phyloP scores from a whole-genome alignment of 2,113 vertebrate species.

The Aspiorhynchus laticeps region DNA sequence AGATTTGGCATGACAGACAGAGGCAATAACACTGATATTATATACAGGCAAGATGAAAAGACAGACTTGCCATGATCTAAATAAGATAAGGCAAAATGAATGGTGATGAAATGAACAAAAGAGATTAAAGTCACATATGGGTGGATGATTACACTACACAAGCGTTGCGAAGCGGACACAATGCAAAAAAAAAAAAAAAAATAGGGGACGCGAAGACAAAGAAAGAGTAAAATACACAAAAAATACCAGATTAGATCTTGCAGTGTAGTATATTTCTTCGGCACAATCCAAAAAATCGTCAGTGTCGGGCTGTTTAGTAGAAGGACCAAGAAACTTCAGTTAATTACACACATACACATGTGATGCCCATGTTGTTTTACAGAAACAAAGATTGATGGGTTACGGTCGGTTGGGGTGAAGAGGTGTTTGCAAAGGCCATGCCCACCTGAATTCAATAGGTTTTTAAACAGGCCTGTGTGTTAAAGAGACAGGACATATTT shows the following conservation, averaged over 20 bases:
- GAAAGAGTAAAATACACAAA: conserved; percentile 62
- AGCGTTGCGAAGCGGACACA: conserved; percentile 19
- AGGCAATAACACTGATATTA: conserved; percentile 13
- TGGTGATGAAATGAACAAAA: neutral
- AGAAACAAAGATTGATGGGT: conserved; percentile 53
- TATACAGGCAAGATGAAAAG: conserved; percentile 16
- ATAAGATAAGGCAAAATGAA: neutral
- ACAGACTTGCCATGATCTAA: conserved; percentile 18
- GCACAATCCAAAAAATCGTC: conserved; percentile 90
- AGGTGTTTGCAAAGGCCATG: neutral
- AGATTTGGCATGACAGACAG: conserved; percentile 11
- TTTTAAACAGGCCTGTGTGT: neutral
- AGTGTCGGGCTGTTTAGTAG: conserved; percentile 86
- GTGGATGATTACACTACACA: conserved; percentile 39
- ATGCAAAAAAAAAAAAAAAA: conserved; percentile 21
- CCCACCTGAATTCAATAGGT: neutral
- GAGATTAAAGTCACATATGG: conserved; percentile 18
- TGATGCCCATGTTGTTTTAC: conserved; percentile 56
- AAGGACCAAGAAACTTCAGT: conserved; percentile 83
- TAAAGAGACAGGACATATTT: neutral
- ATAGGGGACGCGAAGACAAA: conserved; percentile 28
- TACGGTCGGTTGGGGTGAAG: neutral
- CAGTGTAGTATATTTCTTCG: conserved; percentile 93
- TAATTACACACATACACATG: conserved; percentile 76
- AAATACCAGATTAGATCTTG: conserved; percentile 93